Evolutionary conservation across 37 sponge, comb jelly and placozoan species (phyloP).

Genomic region (Beroe ovata): DNA sequence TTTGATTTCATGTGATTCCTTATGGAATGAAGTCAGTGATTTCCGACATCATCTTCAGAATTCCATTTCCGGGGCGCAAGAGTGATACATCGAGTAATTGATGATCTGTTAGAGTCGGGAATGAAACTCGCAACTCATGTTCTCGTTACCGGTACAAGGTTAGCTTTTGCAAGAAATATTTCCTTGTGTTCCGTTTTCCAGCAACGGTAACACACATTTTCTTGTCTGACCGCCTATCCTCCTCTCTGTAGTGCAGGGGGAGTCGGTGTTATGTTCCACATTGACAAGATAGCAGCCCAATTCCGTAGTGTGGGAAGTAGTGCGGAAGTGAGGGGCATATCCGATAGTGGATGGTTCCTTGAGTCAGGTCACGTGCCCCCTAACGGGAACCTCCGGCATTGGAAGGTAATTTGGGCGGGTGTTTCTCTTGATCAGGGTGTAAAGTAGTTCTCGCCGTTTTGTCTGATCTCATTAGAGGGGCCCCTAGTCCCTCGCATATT

Average conservation of each 20-base stretch:
- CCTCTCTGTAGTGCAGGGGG: slow-evolving; percentile 66
- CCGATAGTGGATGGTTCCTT: slow-evolving; percentile 67
- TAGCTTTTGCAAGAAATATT: too few species aligned
- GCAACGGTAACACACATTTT: too few species aligned
- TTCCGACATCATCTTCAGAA: slow-evolving; percentile 3
- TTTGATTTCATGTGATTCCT: too few species aligned
- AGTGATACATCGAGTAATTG: slow-evolving; percentile 33
- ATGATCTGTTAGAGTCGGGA: neutral
- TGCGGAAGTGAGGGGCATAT: slow-evolving; percentile 66
- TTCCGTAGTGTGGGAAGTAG: slow-evolving; percentile 21
- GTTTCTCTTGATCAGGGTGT: too few species aligned
- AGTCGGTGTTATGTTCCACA: slow-evolving; percentile 68
- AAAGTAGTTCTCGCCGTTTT: too few species aligned
- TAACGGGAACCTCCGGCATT: slow-evolving; percentile 7
- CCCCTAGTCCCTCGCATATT: too few species aligned
- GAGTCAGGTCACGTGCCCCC: slow-evolving; percentile 10
- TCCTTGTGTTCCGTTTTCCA: too few species aligned
- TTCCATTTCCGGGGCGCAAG: slow-evolving; percentile 43
- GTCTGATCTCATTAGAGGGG: too few species aligned
- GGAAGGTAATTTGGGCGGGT: too few species aligned
- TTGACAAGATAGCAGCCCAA: slow-evolving; percentile 60
- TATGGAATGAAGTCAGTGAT: too few species aligned
- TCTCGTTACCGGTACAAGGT: slow-evolving; percentile 52
- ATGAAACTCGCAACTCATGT: slow-evolving; percentile 12
- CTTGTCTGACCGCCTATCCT: too few species aligned